These are phyloP conservation scores for Conger conger DNA, from an alignment of 2,113 vertebrate species.

Conservation along the genomic window DNA sequence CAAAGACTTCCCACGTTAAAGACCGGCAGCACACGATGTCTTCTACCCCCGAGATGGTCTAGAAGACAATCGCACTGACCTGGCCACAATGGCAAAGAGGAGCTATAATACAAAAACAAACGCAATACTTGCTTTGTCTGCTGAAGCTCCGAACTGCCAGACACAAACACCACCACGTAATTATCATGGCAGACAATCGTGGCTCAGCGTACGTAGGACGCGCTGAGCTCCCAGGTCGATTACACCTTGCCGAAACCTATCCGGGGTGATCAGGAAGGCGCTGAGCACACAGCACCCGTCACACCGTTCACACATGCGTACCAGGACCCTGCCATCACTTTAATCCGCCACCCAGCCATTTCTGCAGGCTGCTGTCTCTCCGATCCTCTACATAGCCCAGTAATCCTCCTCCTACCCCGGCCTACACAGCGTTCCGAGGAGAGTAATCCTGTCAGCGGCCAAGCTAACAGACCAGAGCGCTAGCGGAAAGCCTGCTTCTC, in stretches of 20 bases:
- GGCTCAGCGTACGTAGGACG: not conserved
- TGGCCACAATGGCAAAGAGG: not conserved
- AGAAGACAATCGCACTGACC: not conserved
- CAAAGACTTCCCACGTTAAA: not conserved
- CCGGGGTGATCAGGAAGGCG: not conserved
- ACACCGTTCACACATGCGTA: not conserved
- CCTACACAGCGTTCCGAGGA: not conserved
- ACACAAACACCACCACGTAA: conserved; percentile 26
- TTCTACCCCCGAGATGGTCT: not conserved
- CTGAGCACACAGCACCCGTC: not conserved
- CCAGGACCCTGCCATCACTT: not conserved
- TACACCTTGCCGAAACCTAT: not conserved
- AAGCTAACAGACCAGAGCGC: not conserved
- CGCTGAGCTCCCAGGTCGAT: not conserved
- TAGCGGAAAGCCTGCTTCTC: not conserved
- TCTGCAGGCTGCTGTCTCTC: not conserved
- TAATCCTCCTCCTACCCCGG: not conserved
- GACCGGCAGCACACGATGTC: conserved; percentile 1
- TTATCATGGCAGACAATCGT: conserved; percentile 8
- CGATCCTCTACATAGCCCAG: not conserved
- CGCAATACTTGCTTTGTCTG: conserved; percentile 10
- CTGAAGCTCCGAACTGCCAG: conserved; percentile 10
- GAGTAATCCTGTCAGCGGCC: not conserved
- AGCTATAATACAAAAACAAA: not conserved
- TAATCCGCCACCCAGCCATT: not conserved